Evolutionary conservation across 2,113 vertebrate genomes (phyloP).

Genomic region (Stercorarius parasiticus): DNA sequence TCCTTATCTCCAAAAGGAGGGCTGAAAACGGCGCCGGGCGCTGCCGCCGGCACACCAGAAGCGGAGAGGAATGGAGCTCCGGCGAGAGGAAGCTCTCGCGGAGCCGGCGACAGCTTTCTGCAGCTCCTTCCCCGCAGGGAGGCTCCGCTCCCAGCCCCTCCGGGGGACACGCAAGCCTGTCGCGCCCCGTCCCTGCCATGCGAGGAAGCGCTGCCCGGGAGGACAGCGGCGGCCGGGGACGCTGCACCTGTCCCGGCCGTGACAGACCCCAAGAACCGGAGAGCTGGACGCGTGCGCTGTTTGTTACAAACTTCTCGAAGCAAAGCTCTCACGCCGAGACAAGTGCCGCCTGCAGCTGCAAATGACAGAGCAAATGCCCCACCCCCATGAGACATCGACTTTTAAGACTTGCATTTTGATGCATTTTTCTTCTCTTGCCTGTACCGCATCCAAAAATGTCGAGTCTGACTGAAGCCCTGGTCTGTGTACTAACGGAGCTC

Average conservation of each 20-base stretch:
- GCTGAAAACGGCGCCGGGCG: neutral
- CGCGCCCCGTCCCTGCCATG: no score
- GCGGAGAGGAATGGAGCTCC: neutral
- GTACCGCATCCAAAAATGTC: neutral
- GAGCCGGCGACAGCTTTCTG: neutral
- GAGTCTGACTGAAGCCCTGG: neutral
- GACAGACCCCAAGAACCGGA: accelerated
- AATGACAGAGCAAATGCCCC: neutral
- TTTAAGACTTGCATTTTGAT: neutral
- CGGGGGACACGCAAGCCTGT: neutral
- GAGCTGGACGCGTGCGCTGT: accelerated
- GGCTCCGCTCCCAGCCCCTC: neutral
- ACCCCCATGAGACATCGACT: accelerated
- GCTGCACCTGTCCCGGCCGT: neutral
- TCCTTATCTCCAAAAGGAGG: neutral
- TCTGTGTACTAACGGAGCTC: neutral
- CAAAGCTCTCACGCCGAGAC: neutral
- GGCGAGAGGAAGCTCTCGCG: neutral
- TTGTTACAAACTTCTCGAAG: neutral
- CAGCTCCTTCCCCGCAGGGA: neutral
- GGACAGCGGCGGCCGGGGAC: neutral
- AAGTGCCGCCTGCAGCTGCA: neutral
- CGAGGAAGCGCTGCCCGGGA: neutral
- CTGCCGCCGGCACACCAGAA: neutral
- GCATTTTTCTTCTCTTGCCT: neutral